These are phyloP conservation scores for Wiebesia pumilae DNA, from an alignment of 1,140 invertebrate species.

Conservation along the genomic window DNA sequence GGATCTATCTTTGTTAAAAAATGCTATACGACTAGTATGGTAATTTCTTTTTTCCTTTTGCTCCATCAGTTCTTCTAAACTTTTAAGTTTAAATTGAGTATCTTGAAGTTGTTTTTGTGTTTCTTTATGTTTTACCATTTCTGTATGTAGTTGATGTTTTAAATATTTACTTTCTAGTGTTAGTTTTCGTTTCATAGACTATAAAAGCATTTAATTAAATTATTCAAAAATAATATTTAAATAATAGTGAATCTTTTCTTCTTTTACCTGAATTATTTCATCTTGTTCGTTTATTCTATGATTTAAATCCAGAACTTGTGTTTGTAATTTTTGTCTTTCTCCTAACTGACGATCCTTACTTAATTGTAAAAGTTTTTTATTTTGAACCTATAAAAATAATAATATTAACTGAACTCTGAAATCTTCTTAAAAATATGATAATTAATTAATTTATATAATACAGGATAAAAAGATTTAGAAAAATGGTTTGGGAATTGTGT, in stretches of 20 bases:
- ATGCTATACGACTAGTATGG: conserved; percentile 62
- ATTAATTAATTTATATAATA: background rate
- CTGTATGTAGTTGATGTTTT: conserved; percentile 80
- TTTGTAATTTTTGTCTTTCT: conserved; percentile 82
- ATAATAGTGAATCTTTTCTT: background rate
- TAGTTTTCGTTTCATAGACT: conserved; percentile 80
- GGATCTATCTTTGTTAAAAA: conserved; percentile 57
- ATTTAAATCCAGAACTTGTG: conserved; percentile 79
- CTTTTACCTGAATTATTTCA: conserved; percentile 78
- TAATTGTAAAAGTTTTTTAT: conserved; percentile 81
- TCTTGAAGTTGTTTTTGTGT: conserved; percentile 81
- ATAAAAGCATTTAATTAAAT: conserved; percentile 4
- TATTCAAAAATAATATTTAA: background rate
- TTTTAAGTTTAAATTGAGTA: conserved; percentile 78
- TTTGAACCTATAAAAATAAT: conserved; percentile 71
- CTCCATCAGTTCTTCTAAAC: conserved; percentile 73
- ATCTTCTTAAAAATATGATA: too few species aligned
- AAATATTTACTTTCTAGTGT: conserved; percentile 83
- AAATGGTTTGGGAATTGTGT: conserved; percentile 29
- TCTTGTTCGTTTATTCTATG: conserved; percentile 81
- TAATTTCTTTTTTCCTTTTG: conserved; percentile 69
- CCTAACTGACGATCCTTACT: conserved; percentile 83
- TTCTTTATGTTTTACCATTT: conserved; percentile 82
- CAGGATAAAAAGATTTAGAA: conserved; percentile 9
- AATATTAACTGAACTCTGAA: conserved; percentile 8